phyloP scores from a whole-genome alignment of 2,888 invertebrate genomes.

The Yponomeuta plumbellus region DNA sequence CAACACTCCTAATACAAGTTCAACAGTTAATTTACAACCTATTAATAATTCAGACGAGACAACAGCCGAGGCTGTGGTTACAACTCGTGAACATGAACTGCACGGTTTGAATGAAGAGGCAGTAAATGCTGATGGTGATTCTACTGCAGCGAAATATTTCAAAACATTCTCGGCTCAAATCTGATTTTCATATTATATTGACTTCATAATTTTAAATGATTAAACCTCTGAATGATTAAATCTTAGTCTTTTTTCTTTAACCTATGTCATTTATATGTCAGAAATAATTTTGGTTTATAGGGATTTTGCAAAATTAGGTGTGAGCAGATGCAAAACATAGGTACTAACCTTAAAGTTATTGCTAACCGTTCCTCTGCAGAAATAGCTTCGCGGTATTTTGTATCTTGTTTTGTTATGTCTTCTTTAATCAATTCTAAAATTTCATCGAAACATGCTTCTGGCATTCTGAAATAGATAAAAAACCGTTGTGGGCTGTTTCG shows the following conservation, averaged over 20 bases:
- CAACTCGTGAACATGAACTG: no score
- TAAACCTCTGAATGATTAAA: background rate
- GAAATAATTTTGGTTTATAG: background rate
- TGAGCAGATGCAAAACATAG: background rate
- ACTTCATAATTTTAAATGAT: background rate
- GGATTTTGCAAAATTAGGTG: no score
- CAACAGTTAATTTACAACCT: no score
- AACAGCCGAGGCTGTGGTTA: no score
- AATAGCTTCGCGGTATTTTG: constrained; percentile 21
- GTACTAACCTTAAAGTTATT: constrained; percentile 20
- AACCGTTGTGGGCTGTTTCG: no score
- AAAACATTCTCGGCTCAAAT: background rate
- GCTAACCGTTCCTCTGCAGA: constrained; percentile 23
- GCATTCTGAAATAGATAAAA: no score
- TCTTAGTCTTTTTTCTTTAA: background rate
- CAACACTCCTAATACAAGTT: no score
- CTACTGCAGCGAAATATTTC: background rate
- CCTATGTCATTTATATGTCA: background rate
- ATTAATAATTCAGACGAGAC: no score
- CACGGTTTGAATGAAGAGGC: no score
- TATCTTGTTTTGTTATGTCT: constrained; percentile 23
- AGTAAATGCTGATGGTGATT: no score
- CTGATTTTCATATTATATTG: background rate
- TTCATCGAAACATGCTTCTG: constrained; percentile 14
- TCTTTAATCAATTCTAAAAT: constrained; percentile 17